These are phyloP conservation scores for Calephelis virginiensis DNA, from an alignment of 1,140 invertebrate genomes.

Conservation along the genomic window DNA sequence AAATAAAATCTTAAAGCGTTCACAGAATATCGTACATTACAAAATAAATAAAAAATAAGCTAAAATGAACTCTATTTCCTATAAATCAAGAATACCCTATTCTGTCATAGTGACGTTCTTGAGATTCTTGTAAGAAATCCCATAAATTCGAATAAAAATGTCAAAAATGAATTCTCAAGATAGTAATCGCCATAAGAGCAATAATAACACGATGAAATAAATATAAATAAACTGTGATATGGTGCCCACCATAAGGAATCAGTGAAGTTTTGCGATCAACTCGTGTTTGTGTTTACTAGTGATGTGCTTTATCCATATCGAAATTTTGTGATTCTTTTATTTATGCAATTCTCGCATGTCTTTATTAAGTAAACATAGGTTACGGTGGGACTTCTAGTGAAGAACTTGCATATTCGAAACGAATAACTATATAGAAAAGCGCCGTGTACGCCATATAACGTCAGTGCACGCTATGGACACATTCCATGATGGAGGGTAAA, in stretches of 20 bases:
- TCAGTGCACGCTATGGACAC: no score
- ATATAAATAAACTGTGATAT: slow-evolving; percentile 62
- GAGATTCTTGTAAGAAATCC: slow-evolving; percentile 38
- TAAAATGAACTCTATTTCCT: slow-evolving; percentile 22
- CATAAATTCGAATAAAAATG: slow-evolving; percentile 76
- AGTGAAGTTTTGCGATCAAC: slow-evolving; percentile 40
- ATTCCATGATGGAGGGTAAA: no score
- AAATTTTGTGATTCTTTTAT: neutral
- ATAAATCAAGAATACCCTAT: slow-evolving; percentile 8
- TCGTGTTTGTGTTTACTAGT: neutral
- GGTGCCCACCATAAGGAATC: slow-evolving; percentile 52
- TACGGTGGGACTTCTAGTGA: no score
- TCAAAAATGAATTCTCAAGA: slow-evolving; percentile 75
- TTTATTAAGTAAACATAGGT: neutral
- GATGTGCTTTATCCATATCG: neutral
- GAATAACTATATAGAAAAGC: no score
- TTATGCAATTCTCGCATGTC: neutral
- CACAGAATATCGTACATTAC: slow-evolving; percentile 51
- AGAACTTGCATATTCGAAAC: no score
- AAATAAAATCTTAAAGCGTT: slow-evolving; percentile 74
- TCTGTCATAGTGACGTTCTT: neutral
- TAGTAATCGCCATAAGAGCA: slow-evolving; percentile 72
- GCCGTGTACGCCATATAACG: no score
- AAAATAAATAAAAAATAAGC: slow-evolving; percentile 18
- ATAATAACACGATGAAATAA: slow-evolving; percentile 72